These are phyloP conservation scores for Conopomorpha cramerella DNA, from an alignment of 1,140 invertebrate species.

Conservation along the genomic window DNA sequence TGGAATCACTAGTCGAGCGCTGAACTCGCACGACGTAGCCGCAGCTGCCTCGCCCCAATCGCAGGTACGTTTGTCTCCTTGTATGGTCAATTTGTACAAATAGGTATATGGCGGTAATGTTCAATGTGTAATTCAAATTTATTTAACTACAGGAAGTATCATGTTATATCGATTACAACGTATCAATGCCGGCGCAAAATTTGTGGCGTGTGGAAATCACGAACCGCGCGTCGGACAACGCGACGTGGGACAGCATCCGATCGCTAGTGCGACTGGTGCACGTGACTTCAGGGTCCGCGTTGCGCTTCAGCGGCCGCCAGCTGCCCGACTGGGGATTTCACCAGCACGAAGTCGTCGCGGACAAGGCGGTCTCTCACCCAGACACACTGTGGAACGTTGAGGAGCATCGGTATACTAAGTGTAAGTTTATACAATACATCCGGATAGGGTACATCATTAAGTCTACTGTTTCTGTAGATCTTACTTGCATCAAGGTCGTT, in stretches of 20 bases:
- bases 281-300: slow-evolving; percentile 79
- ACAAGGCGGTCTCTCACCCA: slow-evolving; percentile 78
- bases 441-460: too few relatives aligned
- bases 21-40: slow-evolving; percentile 97
- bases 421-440: too few relatives aligned
- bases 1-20: slow-evolving; percentile 86
- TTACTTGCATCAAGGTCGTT: too few relatives aligned
- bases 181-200: slow-evolving; percentile 93
- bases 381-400: slow-evolving; percentile 98
- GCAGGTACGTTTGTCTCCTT: slow-evolving; percentile 67
- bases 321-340: slow-evolving; percentile 95
- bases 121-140: too few relatives aligned
- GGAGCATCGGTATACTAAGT: slow-evolving; percentile 94
- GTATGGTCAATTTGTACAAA: too few relatives aligned
- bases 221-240: slow-evolving; percentile 75
- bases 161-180: slow-evolving; percentile 97
- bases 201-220: slow-evolving; percentile 90
- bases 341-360: slow-evolving; percentile 93
- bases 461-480: too few relatives aligned
- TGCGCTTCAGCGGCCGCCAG: slow-evolving; percentile 88
- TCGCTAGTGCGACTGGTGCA: slow-evolving; percentile 87
- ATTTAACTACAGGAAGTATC: slow-evolving; percentile 89
- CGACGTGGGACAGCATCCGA: slow-evolving; percentile 91
- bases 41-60: slow-evolving; percentile 91
- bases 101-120: too few relatives aligned